Evolutionary conservation across 2,888 invertebrate genomes (phyloP).

Genomic region (Glaucopsyche alexis): DNA sequence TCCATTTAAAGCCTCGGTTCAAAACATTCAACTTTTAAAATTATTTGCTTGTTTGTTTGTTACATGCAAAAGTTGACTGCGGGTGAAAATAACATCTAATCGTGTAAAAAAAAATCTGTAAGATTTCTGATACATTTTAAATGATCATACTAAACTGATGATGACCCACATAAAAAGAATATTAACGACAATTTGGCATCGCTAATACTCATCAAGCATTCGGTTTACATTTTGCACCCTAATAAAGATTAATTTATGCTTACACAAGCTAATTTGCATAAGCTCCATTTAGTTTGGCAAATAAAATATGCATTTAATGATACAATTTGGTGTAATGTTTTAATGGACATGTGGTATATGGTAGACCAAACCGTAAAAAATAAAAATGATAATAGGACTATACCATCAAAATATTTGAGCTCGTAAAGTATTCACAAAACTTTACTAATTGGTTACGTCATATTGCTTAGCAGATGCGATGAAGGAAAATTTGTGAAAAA

Average conservation of each 20-base stretch:
- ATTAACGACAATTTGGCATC: neutral
- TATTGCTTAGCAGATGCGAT: neutral
- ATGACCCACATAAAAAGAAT: neutral
- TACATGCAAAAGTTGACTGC: too few species aligned
- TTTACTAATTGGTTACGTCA: neutral
- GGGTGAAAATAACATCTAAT: too few species aligned
- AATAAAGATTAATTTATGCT: conserved; percentile 32
- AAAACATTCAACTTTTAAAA: too few species aligned
- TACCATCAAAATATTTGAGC: neutral
- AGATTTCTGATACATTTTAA: neutral
- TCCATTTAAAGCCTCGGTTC: too few species aligned
- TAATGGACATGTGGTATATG: neutral
- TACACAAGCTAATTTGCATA: conserved; percentile 30
- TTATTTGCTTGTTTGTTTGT: too few species aligned
- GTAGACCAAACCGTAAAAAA: conserved; percentile 1
- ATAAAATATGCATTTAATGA: conserved; percentile 19
- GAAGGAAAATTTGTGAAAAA: neutral
- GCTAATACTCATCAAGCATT: conserved; percentile 9
- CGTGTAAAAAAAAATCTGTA: too few species aligned
- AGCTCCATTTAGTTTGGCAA: conserved; percentile 27
- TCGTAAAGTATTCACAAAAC: neutral
- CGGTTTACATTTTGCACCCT: conserved; percentile 11
- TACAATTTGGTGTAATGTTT: conserved; percentile 14
- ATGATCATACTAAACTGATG: neutral
- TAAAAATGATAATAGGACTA: neutral